Evolutionary conservation across 2,797 vertebrate genomes (phyloP).

Genomic region (Tenualosa thibaudeaui): DNA sequence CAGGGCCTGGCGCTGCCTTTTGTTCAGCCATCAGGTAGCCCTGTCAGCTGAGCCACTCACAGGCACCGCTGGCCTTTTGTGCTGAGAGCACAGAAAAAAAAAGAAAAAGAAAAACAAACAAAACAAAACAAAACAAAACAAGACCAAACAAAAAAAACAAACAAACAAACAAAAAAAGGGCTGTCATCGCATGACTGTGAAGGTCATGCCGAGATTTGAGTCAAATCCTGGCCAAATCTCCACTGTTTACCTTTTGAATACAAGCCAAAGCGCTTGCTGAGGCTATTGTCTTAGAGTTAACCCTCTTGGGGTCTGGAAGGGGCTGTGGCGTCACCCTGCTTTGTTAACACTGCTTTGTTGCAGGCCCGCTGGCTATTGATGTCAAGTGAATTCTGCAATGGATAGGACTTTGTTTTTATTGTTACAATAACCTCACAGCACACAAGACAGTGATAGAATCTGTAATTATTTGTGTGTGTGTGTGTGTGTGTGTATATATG

Average conservation of each 20-base stretch:
- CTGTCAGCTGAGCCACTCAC: constrained; percentile 65
- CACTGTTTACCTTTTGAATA: constrained; percentile 64
- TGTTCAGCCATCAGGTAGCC: constrained; percentile 80
- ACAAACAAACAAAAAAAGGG: not conserved
- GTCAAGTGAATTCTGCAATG: not conserved
- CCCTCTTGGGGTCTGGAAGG: constrained; percentile 38
- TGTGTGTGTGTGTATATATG: no score
- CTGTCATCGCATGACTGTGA: constrained; percentile 62
- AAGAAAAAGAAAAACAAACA: constrained; percentile 58
- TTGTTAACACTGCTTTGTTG: not conserved
- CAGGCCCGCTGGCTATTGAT: not conserved
- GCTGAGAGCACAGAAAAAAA: constrained; percentile 75
- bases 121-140: not conserved
- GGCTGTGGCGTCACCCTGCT: not conserved
- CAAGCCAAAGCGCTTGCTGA: constrained; percentile 45
- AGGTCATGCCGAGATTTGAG: constrained; percentile 70
- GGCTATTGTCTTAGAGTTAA: constrained; percentile 61
- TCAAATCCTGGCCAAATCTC: constrained; percentile 55
- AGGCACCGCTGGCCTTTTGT: constrained; percentile 65
- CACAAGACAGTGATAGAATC: not conserved
- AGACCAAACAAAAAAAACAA: not conserved
- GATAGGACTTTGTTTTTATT: not conserved
- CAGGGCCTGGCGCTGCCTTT: constrained; percentile 66
- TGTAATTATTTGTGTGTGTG: not conserved
- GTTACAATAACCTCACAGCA: not conserved